A percentile compares a stretch with the other conserved stretches of the same genome.
Conservation (phyloP, 92 coral and sea anemone genomes). For the Heliopora coerulea region DNA sequence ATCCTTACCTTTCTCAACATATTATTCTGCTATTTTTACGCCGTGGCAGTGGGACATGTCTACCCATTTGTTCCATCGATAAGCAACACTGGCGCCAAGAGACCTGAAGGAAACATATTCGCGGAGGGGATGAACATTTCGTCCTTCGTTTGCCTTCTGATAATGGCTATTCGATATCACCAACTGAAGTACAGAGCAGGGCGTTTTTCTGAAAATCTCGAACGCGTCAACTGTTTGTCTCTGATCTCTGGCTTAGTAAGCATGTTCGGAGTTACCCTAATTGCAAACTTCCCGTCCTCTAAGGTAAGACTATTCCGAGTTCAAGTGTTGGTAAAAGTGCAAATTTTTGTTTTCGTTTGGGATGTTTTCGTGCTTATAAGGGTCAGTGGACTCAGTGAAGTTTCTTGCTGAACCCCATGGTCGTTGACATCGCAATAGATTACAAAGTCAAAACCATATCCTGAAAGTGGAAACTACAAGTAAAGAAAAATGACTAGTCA, state of each 20-base stretch:
- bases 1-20: slow-evolving; percentile 80
- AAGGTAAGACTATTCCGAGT: slow-evolving; percentile 85
- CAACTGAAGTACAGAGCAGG: slow-evolving; percentile 75
- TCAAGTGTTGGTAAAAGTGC: too few relatives aligned
- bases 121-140: slow-evolving; percentile 91
- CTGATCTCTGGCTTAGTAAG: slow-evolving; percentile 72
- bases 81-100: slow-evolving; percentile 94
- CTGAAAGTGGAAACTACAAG: too few relatives aligned
- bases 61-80: slow-evolving; percentile 97
- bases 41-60: slow-evolving; percentile 80
- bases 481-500: too few relatives aligned
- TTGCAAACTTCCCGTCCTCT: slow-evolving; percentile 93
- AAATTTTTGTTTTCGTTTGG: background rate
- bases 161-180: slow-evolving; percentile 76
- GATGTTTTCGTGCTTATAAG: too few relatives aligned
- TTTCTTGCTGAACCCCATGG: too few relatives aligned
- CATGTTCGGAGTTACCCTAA: slow-evolving; percentile 81
- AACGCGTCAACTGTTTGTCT: slow-evolving; percentile 73
- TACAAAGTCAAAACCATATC: too few relatives aligned
- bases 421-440: too few relatives aligned
- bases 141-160: slow-evolving; percentile 64
- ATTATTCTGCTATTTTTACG: slow-evolving; percentile 77
- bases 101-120: slow-evolving; percentile 90
- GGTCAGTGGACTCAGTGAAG: too few relatives aligned
- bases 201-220: slow-evolving; percentile 60